These are phyloP conservation scores for Bagarius yarrelli DNA, from an alignment of 2,113 vertebrate species.

Conservation along the genomic window DNA sequence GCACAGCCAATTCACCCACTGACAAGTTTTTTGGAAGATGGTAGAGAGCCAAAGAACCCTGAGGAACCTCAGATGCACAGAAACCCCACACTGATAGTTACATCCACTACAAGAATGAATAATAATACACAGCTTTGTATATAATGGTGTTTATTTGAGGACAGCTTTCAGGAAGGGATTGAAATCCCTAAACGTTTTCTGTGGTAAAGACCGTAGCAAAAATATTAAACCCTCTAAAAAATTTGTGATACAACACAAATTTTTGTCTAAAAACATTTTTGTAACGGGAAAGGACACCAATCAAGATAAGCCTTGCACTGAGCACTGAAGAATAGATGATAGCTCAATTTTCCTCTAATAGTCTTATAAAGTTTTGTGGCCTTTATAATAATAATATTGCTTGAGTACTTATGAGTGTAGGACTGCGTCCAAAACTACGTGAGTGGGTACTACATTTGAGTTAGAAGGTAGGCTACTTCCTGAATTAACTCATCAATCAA, in stretches of 20 bases:
- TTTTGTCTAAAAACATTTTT: no score
- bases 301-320: constrained; percentile 6
- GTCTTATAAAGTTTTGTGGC: not conserved
- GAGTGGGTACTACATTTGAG: no score
- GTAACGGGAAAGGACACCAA: no score
- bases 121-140: not conserved
- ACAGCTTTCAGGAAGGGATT: not conserved
- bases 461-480: no score
- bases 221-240: no score
- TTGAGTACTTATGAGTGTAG: not conserved
- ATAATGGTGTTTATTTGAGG: not conserved
- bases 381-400: not conserved
- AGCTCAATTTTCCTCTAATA: not conserved
- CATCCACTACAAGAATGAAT: not conserved
- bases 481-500: no score
- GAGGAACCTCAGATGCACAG: not conserved
- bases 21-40: not conserved
- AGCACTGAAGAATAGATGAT: constrained; percentile 1
- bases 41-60: not conserved
- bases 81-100: not conserved
- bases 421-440: not conserved
- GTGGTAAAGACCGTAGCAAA: no score
- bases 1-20: not conserved
- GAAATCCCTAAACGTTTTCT: no score
- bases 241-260: no score